Evolutionary conservation across 2,888 invertebrate species (phyloP).

Genomic region (Volucella inanis): DNA sequence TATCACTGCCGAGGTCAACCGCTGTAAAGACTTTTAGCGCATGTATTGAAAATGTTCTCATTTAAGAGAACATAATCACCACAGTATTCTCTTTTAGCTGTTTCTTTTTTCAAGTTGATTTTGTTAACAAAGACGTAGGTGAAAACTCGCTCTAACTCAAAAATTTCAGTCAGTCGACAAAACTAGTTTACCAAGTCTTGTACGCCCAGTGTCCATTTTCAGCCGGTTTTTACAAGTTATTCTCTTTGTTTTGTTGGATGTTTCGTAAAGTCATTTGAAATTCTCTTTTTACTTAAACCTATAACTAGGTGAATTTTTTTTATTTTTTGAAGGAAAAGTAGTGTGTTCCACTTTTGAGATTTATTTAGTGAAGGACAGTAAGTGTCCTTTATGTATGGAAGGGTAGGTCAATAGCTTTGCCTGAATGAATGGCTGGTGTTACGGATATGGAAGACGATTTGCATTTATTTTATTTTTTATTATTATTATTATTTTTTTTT

Average conservation of each 20-base stretch:
- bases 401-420: neutral
- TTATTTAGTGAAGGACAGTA: slow-evolving; percentile 6
- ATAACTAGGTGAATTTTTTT: neutral
- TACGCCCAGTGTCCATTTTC: neutral
- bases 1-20: slow-evolving; percentile 65
- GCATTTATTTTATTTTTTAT: too few relatives aligned
- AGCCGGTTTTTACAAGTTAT: neutral
- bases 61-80: slow-evolving; percentile 42
- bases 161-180: neutral
- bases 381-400: neutral
- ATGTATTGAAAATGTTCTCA: slow-evolving; percentile 8
- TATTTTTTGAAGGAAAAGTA: slow-evolving; percentile 6
- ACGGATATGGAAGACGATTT: too few relatives aligned
- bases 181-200: neutral
- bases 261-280: slow-evolving; percentile 6
- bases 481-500: too few relatives aligned
- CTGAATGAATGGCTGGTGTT: slow-evolving; percentile 2
- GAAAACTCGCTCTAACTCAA: too few relatives aligned
- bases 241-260: neutral
- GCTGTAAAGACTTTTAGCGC: slow-evolving; percentile 51
- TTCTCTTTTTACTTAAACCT: slow-evolving; percentile 23
- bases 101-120: too few relatives aligned
- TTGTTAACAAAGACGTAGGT: too few relatives aligned
- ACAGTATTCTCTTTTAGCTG: neutral
- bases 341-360: slow-evolving; percentile 23